Conservation (phyloP, 2,113 vertebrate genomes). For the Etheostoma spectabile region DNA sequence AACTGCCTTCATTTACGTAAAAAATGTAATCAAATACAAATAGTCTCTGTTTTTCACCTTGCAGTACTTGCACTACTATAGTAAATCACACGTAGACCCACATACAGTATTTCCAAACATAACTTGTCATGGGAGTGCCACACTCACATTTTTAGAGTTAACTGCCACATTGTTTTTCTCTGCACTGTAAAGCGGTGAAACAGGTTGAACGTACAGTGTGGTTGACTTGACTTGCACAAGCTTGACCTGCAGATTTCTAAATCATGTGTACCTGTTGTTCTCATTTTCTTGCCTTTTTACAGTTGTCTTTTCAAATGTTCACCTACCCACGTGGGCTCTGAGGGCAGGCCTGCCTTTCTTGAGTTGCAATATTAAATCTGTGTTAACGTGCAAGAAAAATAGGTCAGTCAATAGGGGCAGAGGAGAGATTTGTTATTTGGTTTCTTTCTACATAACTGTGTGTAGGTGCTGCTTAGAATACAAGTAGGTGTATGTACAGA, state of each 20-base stretch:
- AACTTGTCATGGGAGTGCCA: conserved; percentile 22
- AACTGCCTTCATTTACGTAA: conserved; percentile 12
- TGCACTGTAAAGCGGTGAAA: conserved; percentile 43
- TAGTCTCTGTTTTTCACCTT: neutral
- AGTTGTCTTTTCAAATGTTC: conserved; percentile 24
- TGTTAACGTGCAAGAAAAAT: conserved; percentile 18
- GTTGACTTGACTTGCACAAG: conserved; percentile 57
- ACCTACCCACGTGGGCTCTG: neutral
- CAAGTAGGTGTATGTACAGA: conserved; percentile 30
- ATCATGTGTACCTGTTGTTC: conserved; percentile 25
- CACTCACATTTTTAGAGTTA: conserved; percentile 30
- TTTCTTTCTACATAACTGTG: conserved; percentile 10
- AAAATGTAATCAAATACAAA: conserved; percentile 42
- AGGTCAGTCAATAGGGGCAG: conserved; percentile 14
- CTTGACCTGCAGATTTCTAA: conserved; percentile 35
- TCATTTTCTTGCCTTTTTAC: conserved; percentile 22
- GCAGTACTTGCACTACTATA: neutral
- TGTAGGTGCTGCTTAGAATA: conserved; percentile 31
- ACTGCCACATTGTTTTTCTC: conserved; percentile 8
- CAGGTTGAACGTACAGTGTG: conserved; percentile 42
- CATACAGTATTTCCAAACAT: neutral
- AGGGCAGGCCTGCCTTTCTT: neutral
- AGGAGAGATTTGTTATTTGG: conserved; percentile 17
- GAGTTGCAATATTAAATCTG: conserved; percentile 10
- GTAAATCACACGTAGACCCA: neutral